A percentile compares a stretch with the other conserved stretches of the same genome.
These are phyloP conservation scores for Sparidentex hasta DNA, from an alignment of 2,797 vertebrate species.

Conservation along the genomic window DNA sequence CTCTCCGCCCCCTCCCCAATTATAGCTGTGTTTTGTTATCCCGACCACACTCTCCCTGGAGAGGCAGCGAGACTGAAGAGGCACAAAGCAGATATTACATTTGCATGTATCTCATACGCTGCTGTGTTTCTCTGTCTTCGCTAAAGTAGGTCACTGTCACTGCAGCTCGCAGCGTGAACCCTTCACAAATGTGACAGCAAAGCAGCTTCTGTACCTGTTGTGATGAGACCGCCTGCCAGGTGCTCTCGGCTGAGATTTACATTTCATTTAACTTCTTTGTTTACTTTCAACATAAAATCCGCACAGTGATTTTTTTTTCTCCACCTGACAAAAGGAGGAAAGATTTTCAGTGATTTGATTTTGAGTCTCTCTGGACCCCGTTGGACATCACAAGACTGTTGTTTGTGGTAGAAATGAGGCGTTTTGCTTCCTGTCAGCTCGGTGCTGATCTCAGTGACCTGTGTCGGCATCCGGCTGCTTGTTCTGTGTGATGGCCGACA, in stretches of 20 bases:
- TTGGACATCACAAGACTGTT: not conserved
- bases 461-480: not conserved
- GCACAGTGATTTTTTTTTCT: not conserved
- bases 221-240: conserved; percentile 15
- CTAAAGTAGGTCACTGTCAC: conserved; percentile 65
- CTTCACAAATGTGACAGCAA: conserved; percentile 9
- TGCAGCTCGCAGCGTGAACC: conserved; percentile 24
- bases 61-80: conserved; percentile 33
- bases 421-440: no score
- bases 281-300: not conserved
- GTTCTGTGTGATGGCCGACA: not conserved
- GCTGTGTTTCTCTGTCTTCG: conserved; percentile 15
- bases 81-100: conserved; percentile 40
- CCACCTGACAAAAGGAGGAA: not conserved
- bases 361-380: not conserved
- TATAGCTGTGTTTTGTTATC: conserved; percentile 48
- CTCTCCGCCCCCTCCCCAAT: conserved; percentile 41
- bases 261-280: conserved; percentile 14
- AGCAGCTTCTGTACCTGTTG: conserved; percentile 22
- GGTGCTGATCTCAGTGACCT: not conserved
- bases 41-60: conserved; percentile 12
- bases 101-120: conserved; percentile 40
- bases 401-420: no score
- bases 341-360: not conserved
- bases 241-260: conserved; percentile 12